These are phyloP conservation scores for Glossophaga mutica DNA, from an alignment of 2,797 vertebrate genomes.

Conservation along the genomic window DNA sequence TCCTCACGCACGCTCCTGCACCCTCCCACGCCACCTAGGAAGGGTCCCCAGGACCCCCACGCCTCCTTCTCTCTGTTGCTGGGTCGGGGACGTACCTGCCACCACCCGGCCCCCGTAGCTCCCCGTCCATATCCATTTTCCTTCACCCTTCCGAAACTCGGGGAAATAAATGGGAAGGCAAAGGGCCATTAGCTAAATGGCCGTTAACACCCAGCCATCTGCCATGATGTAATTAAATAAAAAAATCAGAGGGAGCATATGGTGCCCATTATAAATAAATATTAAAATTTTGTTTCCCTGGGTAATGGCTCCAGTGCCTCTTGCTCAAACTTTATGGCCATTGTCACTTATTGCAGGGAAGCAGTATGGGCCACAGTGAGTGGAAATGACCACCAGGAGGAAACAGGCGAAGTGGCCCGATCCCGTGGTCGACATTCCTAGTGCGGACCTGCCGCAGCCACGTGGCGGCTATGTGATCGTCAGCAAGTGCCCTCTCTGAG, in stretches of 20 bases:
- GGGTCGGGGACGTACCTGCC: background rate
- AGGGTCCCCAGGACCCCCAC: background rate
- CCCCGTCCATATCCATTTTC: background rate
- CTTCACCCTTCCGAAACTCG: conserved; percentile 57
- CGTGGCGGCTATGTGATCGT: background rate
- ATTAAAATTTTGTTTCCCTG: conserved; percentile 76
- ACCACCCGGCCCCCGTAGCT: background rate
- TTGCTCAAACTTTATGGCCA: background rate
- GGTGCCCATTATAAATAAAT: conserved; percentile 81
- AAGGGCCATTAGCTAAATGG: conserved; percentile 82
- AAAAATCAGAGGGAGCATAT: conserved; percentile 82
- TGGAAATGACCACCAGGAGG: background rate
- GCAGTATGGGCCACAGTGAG: background rate
- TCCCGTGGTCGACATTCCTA: background rate
- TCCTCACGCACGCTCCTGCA: no score
- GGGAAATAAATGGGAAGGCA: conserved; percentile 76
- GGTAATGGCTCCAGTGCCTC: conserved; percentile 50
- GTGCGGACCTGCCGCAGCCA: no score
- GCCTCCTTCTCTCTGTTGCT: background rate
- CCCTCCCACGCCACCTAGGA: background rate
- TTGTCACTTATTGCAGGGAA: background rate
- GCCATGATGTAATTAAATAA: conserved; percentile 83
- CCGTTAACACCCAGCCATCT: conserved; percentile 82
- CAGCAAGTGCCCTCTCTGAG: background rate
- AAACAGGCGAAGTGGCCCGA: fast-evolving